Conservation (phyloP, 2,888 invertebrate genomes). For the Acrobasis suavella region DNA sequence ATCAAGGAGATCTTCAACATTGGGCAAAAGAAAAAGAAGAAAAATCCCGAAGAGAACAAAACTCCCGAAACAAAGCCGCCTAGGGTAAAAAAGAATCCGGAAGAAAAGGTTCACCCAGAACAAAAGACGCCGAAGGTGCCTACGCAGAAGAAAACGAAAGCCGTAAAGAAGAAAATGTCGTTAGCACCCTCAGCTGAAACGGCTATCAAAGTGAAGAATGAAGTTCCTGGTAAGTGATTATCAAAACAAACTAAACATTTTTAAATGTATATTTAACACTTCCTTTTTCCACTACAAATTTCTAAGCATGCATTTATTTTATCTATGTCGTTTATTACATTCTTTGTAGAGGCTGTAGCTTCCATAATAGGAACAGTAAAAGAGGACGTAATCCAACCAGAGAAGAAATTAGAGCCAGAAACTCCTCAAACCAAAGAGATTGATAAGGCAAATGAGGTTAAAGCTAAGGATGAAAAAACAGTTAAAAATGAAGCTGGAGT, state of each 20-base stretch:
- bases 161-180: conserved; percentile 34
- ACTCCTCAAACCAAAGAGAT: background rate
- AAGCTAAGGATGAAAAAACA: background rate
- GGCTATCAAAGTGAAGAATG: conserved; percentile 40
- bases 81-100: conserved; percentile 30
- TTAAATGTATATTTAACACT: background rate
- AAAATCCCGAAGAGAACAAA: conserved; percentile 38
- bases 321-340: background rate
- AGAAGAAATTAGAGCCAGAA: conserved; percentile 24
- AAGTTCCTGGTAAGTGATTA: conserved; percentile 55
- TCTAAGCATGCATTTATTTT: background rate
- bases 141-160: conserved; percentile 29
- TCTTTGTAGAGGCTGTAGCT: conserved; percentile 63
- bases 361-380: conserved; percentile 61
- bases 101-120: conserved; percentile 22
- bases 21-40: conserved; percentile 69
- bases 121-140: conserved; percentile 40
- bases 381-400: conserved; percentile 25
- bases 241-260: background rate
- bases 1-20: conserved; percentile 86
- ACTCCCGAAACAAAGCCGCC: conserved; percentile 53
- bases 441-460: background rate
- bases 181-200: background rate
- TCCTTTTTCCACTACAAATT: background rate
- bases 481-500: background rate